Evolutionary conservation across 2,888 invertebrate genomes (phyloP), one percentile per base, ranked within the genome.

Genomic region (Leptothorax acervorum): DNA sequence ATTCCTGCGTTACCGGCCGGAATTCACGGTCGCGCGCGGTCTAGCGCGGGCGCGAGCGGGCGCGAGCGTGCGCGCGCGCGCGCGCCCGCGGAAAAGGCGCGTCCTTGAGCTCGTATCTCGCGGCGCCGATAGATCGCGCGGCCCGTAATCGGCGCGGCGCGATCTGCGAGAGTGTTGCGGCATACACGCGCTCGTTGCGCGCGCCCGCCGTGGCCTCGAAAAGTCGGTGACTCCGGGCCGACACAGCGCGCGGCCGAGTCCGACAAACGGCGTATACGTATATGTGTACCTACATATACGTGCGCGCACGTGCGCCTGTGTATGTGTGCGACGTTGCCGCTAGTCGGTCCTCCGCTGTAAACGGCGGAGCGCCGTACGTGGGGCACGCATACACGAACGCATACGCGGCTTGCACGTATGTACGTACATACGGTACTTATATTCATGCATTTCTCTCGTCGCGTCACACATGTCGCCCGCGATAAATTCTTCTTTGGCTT

Each of bases 71-170:
- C 31, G 39, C 42, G 73, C n/a, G 39, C 57, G 71, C 9, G 23
- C 23, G 28, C 28, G 60, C 62, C 85, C 62, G 86, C 85, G 87
- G 88, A 87, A 86, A 89, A 86, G 86, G 85, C 88, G 87, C 92
- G 94, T 93, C 94, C 94, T 94, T 94, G 93, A 93, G 92, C 93
- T 93, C 92, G 90, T 93, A 93, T 93, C 93, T 94, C 91, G 91
- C 92, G 90, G 90, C 92, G 91, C 94, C 94, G 94, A 92, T 93
- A 94, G 94, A 94, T 94, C 93, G 94, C 94, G 94, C 91, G 48
- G 60, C 92, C 18, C 93, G 92, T 93, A 93, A 93, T 94, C 94
- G 93, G 39, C 74, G 18, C 81, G 91, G 91, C 91, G 92, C 91
- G 93, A 89, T 90, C 85, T 85, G 76, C 53, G 53, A 53, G 86